phyloP scores from a whole-genome alignment of 2,888 invertebrate species.

The Drosophila kambysellisi region DNA sequence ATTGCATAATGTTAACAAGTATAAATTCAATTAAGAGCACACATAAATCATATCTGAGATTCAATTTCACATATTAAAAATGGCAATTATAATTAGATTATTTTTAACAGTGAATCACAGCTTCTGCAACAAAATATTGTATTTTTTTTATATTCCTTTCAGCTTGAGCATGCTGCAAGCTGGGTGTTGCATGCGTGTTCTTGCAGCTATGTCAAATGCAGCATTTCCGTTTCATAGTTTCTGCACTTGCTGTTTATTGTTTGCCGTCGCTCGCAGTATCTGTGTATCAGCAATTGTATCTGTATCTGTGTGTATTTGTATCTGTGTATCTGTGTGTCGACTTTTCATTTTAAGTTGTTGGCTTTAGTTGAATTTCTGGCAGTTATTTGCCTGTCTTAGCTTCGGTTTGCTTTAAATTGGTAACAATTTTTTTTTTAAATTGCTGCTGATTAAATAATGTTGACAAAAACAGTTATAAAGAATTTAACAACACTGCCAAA shows the following conservation, averaged over 20 bases:
- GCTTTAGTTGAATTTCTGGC: constrained; percentile 58
- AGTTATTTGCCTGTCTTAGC: constrained; percentile 34
- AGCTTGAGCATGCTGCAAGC: not conserved
- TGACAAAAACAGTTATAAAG: constrained; percentile 11
- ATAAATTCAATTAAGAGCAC: not conserved
- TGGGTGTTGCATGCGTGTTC: constrained; percentile 53
- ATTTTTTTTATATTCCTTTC: constrained; percentile 9
- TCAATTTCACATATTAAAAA: not conserved
- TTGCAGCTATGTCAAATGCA: constrained; percentile 78
- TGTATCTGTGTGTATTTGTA: constrained; percentile 25
- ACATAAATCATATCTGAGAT: not conserved
- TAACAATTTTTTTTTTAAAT: constrained; percentile 11
- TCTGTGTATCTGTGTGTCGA: constrained; percentile 12
- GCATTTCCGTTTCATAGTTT: constrained; percentile 69
- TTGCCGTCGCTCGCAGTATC: constrained; percentile 43
- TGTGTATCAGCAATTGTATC: constrained; percentile 29
- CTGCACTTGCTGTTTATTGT: constrained; percentile 73
- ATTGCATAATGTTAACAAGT: not conserved
- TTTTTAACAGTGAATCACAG: constrained; percentile 13
- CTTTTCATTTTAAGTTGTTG: constrained; percentile 67
- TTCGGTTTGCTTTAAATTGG: constrained; percentile 12
- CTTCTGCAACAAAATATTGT: not conserved
- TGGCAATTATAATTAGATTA: not conserved
- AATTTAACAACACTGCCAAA: constrained; percentile 15
- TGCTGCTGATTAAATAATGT: constrained; percentile 5